Base-by-base conservation (phyloP, 2,888 invertebrate genomes). In the Scaptodrosophila latifasciaeformis region DNA sequence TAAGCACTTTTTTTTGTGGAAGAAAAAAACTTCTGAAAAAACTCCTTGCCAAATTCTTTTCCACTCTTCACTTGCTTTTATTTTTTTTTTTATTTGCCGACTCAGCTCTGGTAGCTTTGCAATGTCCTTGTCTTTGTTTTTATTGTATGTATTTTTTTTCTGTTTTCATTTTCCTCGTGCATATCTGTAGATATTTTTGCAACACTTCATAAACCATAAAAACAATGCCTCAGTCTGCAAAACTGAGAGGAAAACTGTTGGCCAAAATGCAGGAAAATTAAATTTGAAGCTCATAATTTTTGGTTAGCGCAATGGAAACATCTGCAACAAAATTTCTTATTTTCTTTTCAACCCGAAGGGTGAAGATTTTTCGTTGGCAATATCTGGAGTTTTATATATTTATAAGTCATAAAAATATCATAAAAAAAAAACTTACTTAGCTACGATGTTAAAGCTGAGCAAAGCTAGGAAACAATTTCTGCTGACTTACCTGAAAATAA, bases 121-220 rank as follows among this genome's bases (percentile, higher is more conserved):
- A 10, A 17, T 10, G 13, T 37, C 45, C 49, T 17, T 10, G 39
- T 44, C 27, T 48, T 49, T 21, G 9, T 55, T 46, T 45, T 6
- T 46, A 34, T 51, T 44, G 47, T 48, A 37, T 35, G 46, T 17
- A 17, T 58, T 61, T 58, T 58, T n/a, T 51, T 54, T 24, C 56
- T 49, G 30, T 42, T 52, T 60, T 54, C 63, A 55, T 66, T 66
- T 66, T 66, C n/a, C n/a, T n/a, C 56, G 54, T 60, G 53, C 61
- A 61, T 69, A 63, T 67, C 63, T 69, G 69, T 58, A 53, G 66
- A 74, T 76, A 74, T 74, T 74, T 71, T 62, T 46, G 55, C 65
- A 74, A 71, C 75, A 76, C 75, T 76, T 74, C 71, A 77, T 76
- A 77, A 77, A 68, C 77, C 75, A 75, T 70, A 70, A 77, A 68